Percentiles rank a stretch among this genome's conserved stretches.
Conservation (phyloP, 2,888 invertebrate genomes). For the Melangyna quadrimaculata region DNA sequence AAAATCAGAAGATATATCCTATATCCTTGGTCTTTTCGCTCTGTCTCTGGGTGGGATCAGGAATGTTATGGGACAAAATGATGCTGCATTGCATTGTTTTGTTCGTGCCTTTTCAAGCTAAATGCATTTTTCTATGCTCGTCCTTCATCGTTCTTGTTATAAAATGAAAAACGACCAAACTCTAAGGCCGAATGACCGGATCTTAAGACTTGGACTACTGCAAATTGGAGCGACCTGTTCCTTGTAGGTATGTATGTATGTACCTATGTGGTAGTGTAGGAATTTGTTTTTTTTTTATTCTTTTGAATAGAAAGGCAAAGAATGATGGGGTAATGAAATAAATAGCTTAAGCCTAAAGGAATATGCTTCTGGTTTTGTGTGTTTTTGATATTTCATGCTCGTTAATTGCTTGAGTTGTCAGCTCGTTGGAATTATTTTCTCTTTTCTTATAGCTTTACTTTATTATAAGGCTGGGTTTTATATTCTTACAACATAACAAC, state of each 20-base stretch:
- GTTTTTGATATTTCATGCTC: neutral
- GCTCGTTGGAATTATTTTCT: neutral
- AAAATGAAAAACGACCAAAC: conserved; percentile 51
- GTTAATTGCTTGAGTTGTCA: conserved; percentile 13
- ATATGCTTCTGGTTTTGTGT: conserved; percentile 23
- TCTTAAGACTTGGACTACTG: conserved; percentile 38
- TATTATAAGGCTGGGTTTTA: neutral
- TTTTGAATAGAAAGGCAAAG: neutral
- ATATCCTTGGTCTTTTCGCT: neutral
- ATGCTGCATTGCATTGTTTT: conserved; percentile 48
- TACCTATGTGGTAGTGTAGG: too few species aligned
- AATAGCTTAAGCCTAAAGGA: conserved; percentile 46
- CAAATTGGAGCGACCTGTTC: conserved; percentile 53
- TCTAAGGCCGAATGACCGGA: conserved; percentile 52
- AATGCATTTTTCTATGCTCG: conserved; percentile 28
- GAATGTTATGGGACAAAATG: conserved; percentile 49
- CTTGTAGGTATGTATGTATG: neutral
- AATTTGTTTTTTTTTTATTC: neutral
- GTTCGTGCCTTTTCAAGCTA: neutral
- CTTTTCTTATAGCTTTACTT: neutral
- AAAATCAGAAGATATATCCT: conserved; percentile 18
- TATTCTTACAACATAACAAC: too few species aligned
- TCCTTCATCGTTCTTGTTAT: conserved; percentile 28
- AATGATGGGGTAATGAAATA: conserved; percentile 40
- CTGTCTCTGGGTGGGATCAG: neutral